A percentile compares a stretch with the other conserved stretches of the same genome.
phyloP scores from a whole-genome alignment of 1,140 invertebrate genomes.

The Drosophila bocqueti region DNA sequence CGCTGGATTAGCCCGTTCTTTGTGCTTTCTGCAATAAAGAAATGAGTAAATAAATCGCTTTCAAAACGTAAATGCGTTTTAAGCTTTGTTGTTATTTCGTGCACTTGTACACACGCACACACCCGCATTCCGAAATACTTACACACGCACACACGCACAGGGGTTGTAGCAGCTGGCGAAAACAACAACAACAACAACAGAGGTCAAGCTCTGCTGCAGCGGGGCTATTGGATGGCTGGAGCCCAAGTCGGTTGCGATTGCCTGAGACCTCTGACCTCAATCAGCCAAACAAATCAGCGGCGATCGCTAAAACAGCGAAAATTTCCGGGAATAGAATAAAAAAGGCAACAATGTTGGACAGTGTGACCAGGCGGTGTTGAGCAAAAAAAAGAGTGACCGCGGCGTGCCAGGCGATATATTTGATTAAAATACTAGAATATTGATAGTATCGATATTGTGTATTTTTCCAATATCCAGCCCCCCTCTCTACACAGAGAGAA shows the following conservation, averaged over 20 bases:
- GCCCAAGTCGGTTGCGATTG: background rate
- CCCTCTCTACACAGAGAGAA: background rate
- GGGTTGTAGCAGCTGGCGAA: slow-evolving; percentile 34
- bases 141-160: slow-evolving; percentile 39
- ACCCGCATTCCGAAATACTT: slow-evolving; percentile 25
- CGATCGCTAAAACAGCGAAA: slow-evolving; percentile 25
- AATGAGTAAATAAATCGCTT: slow-evolving; percentile 38
- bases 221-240: background rate
- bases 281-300: slow-evolving; percentile 6
- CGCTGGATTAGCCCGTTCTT: slow-evolving; percentile 26
- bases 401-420: background rate
- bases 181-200: slow-evolving; percentile 30
- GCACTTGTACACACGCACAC: slow-evolving; percentile 22
- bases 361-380: slow-evolving; percentile 13
- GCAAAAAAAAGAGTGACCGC: background rate
- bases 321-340: slow-evolving; percentile 39
- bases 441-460: background rate
- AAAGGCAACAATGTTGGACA: slow-evolving; percentile 35
- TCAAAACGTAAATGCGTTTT: slow-evolving; percentile 60
- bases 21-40: slow-evolving; percentile 23
- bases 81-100: slow-evolving; percentile 58
- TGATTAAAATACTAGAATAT: background rate
- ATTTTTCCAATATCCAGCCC: background rate
- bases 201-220: slow-evolving; percentile 18
- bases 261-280: slow-evolving; percentile 21